phyloP scores from a whole-genome alignment of 2,888 invertebrate genomes.

The Dendrolimus houi region DNA sequence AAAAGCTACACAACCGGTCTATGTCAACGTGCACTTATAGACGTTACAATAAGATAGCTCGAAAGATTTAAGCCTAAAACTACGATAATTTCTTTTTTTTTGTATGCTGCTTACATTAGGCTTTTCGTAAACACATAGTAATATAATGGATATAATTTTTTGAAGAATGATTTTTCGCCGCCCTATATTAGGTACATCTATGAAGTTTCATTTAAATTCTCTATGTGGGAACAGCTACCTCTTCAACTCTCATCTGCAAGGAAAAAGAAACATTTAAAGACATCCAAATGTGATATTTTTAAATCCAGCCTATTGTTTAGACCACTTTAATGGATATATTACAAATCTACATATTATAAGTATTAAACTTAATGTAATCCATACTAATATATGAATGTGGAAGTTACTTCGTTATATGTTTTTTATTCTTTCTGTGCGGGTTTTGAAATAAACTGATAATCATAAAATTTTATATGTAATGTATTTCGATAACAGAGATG shows the following conservation, averaged over 20 bases:
- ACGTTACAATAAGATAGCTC: slow-evolving; percentile 62
- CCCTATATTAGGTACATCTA: slow-evolving; percentile 66
- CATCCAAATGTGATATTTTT: background rate
- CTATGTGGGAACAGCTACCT: slow-evolving; percentile 53
- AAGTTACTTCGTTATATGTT: too few species aligned
- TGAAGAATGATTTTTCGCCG: slow-evolving; percentile 61
- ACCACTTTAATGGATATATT: too few species aligned
- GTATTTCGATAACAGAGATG: too few species aligned
- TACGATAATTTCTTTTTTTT: slow-evolving; percentile 58
- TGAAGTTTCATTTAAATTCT: slow-evolving; percentile 69
- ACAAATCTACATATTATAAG: too few species aligned
- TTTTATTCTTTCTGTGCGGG: too few species aligned
- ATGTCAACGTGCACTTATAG: slow-evolving; percentile 70
- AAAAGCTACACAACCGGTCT: slow-evolving; percentile 58
- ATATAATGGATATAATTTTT: slow-evolving; percentile 59
- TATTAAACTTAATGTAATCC: too few species aligned
- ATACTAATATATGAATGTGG: too few species aligned
- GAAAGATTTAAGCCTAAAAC: slow-evolving; percentile 67
- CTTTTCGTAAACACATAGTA: slow-evolving; percentile 62
- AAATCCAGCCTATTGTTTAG: background rate
- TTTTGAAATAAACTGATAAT: too few species aligned
- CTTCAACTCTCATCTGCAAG: slow-evolving; percentile 76
- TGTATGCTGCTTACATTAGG: slow-evolving; percentile 69
- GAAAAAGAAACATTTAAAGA: slow-evolving; percentile 9
- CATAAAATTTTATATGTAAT: too few species aligned